Evolutionary conservation across 1,140 invertebrate species (phyloP).

Genomic region (Varroa destructor): DNA sequence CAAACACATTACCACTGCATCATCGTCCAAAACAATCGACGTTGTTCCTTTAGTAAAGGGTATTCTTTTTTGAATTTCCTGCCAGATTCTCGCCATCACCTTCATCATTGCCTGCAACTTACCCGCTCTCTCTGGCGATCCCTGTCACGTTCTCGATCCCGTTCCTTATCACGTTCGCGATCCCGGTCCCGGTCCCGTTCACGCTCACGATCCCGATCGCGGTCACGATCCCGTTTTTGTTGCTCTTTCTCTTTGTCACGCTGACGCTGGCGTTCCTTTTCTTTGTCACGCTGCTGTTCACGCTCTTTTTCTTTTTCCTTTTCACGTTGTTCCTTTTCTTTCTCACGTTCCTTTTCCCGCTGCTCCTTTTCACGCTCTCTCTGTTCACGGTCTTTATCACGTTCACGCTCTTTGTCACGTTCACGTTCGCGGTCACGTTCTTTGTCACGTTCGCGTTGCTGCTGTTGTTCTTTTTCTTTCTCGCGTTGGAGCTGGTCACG

Average conservation of each 20-base stretch:
- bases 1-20: too few relatives aligned
- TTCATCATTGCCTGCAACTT: too few relatives aligned
- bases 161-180: not conserved
- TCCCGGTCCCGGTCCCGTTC: slow-evolving; percentile 9
- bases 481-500: not conserved
- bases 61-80: too few relatives aligned
- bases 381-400: not conserved
- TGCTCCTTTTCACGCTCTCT: not conserved
- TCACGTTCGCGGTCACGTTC: too few relatives aligned
- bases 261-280: slow-evolving; percentile 18
- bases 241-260: slow-evolving; percentile 6
- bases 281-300: not conserved
- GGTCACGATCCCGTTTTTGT: not conserved
- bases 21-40: too few relatives aligned
- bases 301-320: not conserved
- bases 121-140: too few relatives aligned
- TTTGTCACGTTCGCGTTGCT: not conserved
- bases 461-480: slow-evolving; percentile 11
- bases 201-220: not conserved
- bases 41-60: too few relatives aligned
- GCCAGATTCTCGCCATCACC: too few relatives aligned
- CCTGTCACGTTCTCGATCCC: not conserved
- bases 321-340: slow-evolving; percentile 1
- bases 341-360: not conserved
- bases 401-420: not conserved